phyloP scores from a whole-genome alignment of 2,113 vertebrate genomes.

The Gopherus evgoodei region DNA sequence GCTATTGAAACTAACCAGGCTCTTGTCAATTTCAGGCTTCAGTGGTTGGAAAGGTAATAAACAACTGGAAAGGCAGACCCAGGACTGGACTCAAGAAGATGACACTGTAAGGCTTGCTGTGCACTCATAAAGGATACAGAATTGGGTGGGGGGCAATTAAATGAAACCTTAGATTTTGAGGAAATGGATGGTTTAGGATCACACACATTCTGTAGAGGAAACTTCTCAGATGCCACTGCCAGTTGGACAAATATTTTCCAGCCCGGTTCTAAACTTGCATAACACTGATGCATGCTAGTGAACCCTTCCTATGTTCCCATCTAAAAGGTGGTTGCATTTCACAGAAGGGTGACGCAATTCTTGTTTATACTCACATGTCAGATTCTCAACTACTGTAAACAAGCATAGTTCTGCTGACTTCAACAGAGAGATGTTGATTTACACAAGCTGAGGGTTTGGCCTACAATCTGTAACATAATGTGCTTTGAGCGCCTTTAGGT shows the following conservation, averaged over 20 bases:
- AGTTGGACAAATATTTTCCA: not conserved
- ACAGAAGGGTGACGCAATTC: not conserved
- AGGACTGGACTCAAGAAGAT: not conserved
- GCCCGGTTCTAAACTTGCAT: not conserved
- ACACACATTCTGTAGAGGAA: not conserved
- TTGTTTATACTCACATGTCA: not conserved
- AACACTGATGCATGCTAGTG: not conserved
- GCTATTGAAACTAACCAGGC: not conserved
- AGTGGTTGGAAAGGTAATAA: not conserved
- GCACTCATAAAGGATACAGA: not conserved
- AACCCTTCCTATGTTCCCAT: not conserved
- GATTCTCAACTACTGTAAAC: not conserved
- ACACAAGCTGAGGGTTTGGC: not conserved
- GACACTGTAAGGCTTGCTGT: not conserved
- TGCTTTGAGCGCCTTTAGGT: not conserved
- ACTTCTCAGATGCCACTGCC: not conserved
- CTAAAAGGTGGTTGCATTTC: not conserved
- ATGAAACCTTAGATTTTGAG: not conserved
- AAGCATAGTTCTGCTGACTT: not conserved
- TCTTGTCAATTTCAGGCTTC: accelerated
- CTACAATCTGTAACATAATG: not conserved
- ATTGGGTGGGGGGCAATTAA: not conserved
- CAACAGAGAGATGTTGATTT: not conserved
- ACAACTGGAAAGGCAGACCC: not conserved
- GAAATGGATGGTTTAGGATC: not conserved